Base-by-base conservation (phyloP, 2,113 vertebrate genomes). In the Cygnus buccinator region DNA sequence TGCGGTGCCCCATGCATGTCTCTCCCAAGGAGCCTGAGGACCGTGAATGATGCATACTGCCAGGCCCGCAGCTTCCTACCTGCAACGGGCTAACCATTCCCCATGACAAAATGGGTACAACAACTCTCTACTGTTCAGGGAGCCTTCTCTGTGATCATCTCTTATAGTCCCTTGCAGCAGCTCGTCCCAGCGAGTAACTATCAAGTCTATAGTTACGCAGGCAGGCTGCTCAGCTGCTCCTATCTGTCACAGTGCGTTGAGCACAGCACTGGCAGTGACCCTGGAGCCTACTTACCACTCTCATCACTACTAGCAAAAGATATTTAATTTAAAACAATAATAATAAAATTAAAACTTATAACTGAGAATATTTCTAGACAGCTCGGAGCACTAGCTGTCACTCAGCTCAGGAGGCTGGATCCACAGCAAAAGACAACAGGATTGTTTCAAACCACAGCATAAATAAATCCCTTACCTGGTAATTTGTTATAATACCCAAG, bases 21-120 rank as follows among this genome's bases (percentile, higher is more conserved):
- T 54, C 31, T 82, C 66, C 82, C 5, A 11, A 28, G 23, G 31
- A 75, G 20, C 41, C 50, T 29, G 3, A 26, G 66, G 43, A 72
- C 28, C 0, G 0, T 3, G 18, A 62, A 22, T 0, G 0, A 19
- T 10, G 16, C 9, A 4, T 9, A 13, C 14, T 3, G 3, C 48
- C 81, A 41, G 67, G 28, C 29, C 46, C 35, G 4, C 0, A 35
- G 57, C 41, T 63, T 73, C 43, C 52, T 55, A 52, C 28, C 61
- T 62, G 22, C 16, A 46, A n/a, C 0, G 5, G n/a, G 18, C 29
- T n/a, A 18, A 25, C 31, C 35, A 5, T 11, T 67, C 19, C 52
- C 16, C 33, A 25, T 2, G 1, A 65, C 25, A 46, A 52, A 94
- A 71, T 1, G 8, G 44, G 37, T 28, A 59, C n/a, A 89, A 43